Evolutionary conservation across 2,888 invertebrate species (phyloP).

Genomic region (Epinotia bilunana): DNA sequence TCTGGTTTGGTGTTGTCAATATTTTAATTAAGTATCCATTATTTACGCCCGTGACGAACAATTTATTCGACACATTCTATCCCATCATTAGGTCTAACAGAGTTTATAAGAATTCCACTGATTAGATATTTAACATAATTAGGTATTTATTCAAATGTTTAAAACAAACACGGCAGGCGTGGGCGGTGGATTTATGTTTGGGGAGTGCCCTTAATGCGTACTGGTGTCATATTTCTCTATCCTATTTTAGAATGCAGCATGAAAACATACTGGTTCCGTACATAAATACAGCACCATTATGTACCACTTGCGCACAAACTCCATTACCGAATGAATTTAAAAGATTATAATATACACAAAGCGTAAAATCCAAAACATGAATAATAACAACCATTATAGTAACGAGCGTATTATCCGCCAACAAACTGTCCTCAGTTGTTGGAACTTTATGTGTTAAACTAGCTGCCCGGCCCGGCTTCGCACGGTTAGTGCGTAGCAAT

Average conservation of each 20-base stretch:
- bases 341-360: too few species aligned
- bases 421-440: too few species aligned
- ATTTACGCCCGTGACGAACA: conserved; percentile 44
- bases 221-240: conserved; percentile 43
- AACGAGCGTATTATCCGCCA: too few species aligned
- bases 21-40: conserved; percentile 40
- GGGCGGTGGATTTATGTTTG: conserved; percentile 59
- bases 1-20: conserved; percentile 31
- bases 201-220: conserved; percentile 57
- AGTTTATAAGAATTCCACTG: conserved; percentile 56
- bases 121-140: conserved; percentile 72
- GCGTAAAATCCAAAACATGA: too few species aligned
- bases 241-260: conserved; percentile 36
- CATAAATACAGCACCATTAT: too few species aligned
- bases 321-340: too few species aligned
- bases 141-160: conserved; percentile 72
- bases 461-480: too few species aligned
- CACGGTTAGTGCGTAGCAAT: too few species aligned
- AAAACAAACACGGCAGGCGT: conserved; percentile 66
- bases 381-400: too few species aligned
- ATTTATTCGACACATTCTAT: conserved; percentile 41
- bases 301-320: too few species aligned
- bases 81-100: conserved; percentile 46
- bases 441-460: too few species aligned
- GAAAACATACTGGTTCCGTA: conserved; percentile 23